Percentiles rank a stretch among this genome's conserved stretches.
Conservation (phyloP, 2,888 invertebrate genomes). For the Galerucella calmariensis region DNA sequence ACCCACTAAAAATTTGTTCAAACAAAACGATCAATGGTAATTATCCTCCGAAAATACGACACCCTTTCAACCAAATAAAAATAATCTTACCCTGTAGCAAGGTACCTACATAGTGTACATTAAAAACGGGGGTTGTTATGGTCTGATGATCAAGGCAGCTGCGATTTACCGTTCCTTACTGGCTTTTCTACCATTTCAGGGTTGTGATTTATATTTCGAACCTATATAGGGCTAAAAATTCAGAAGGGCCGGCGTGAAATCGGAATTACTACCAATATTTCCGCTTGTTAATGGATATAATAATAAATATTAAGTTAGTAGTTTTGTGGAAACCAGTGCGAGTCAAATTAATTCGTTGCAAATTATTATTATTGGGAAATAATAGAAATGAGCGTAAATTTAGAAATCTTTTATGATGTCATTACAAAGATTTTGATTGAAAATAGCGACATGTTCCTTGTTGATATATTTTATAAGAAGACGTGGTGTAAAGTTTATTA, state of each 20-base stretch:
- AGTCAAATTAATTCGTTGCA: not conserved
- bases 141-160: slow-evolving; percentile 65
- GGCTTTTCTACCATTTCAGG: slow-evolving; percentile 46
- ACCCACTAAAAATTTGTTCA: slow-evolving; percentile 32
- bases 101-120: slow-evolving; percentile 46
- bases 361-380: not conserved
- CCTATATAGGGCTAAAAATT: slow-evolving; percentile 23
- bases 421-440: too few relatives aligned
- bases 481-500: too few relatives aligned
- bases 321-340: slow-evolving; percentile 31
- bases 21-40: slow-evolving; percentile 34
- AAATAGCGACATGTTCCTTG: too few relatives aligned
- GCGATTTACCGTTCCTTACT: slow-evolving; percentile 52
- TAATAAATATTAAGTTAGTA: slow-evolving; percentile 27
- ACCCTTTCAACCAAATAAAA: slow-evolving; percentile 35
- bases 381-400: not conserved
- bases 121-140: slow-evolving; percentile 61
- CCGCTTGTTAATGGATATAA: slow-evolving; percentile 46
- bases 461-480: too few relatives aligned
- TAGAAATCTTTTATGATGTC: not conserved
- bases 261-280: slow-evolving; percentile 47
- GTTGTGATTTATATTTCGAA: slow-evolving; percentile 61
- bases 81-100: slow-evolving; percentile 50
- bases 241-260: slow-evolving; percentile 49
- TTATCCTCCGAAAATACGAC: slow-evolving; percentile 30